These are phyloP conservation scores for Bombus soroeensis DNA, from an alignment of 1,140 invertebrate genomes.

Conservation along the genomic window DNA sequence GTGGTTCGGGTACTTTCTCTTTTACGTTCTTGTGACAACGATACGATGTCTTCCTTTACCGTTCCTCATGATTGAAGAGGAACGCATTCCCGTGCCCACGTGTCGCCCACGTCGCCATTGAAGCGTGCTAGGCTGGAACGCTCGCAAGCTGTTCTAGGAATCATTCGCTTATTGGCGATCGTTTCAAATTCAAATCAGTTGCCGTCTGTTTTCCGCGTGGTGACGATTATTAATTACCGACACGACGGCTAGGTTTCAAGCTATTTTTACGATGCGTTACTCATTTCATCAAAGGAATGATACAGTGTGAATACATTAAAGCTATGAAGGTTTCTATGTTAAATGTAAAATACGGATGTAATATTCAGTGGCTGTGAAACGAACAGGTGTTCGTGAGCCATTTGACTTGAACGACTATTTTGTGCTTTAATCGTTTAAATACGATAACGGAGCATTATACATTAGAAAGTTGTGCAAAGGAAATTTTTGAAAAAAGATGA, in stretches of 20 bases:
- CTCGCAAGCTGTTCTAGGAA: slow-evolving; percentile 21
- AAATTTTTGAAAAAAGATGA: too few relatives aligned
- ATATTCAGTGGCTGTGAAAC: not conserved
- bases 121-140: slow-evolving; percentile 39
- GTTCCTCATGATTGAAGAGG: slow-evolving; percentile 32
- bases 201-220: not conserved
- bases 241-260: not conserved
- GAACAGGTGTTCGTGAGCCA: not conserved
- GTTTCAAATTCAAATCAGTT: slow-evolving; percentile 45
- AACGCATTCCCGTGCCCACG: slow-evolving; percentile 56
- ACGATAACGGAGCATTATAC: not conserved
- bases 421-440: not conserved
- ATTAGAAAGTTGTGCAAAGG: too few relatives aligned
- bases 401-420: not conserved
- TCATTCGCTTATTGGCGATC: slow-evolving; percentile 4
- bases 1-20: slow-evolving; percentile 31
- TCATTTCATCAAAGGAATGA: too few relatives aligned
- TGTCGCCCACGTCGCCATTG: slow-evolving; percentile 65
- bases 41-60: slow-evolving; percentile 35
- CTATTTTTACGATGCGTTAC: not conserved
- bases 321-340: not conserved
- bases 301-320: not conserved
- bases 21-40: slow-evolving; percentile 27
- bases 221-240: slow-evolving; percentile 29
- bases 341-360: not conserved